These are phyloP conservation scores for Aspidiotus destructor DNA, from an alignment of 2,888 invertebrate species.

Conservation along the genomic window DNA sequence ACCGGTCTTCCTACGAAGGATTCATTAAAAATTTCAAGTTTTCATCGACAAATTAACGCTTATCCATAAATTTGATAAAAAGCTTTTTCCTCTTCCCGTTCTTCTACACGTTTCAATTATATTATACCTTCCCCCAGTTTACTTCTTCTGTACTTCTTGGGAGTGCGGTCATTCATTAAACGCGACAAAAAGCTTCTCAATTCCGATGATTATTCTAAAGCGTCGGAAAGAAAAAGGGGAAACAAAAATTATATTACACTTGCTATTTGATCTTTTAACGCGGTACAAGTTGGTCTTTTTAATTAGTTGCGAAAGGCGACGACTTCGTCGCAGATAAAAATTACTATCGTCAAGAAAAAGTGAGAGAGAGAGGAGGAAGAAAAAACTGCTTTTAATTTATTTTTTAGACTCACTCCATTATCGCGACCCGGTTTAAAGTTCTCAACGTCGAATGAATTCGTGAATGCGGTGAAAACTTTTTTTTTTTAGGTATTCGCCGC, in stretches of 20 bases:
- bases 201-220: background rate
- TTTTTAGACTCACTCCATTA: background rate
- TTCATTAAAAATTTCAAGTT: no score
- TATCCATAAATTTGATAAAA: no score
- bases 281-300: conserved; percentile 2
- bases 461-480: background rate
- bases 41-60: no score
- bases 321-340: conserved; percentile 1
- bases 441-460: background rate
- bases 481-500: no score
- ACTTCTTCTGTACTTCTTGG: no score
- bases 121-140: no score
- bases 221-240: background rate
- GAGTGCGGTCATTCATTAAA: no score
- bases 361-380: background rate
- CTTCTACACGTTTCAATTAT: no score
- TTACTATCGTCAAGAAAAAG: background rate
- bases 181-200: background rate
- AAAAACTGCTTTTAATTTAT: background rate
- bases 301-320: background rate
- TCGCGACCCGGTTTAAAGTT: background rate
- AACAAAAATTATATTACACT: background rate
- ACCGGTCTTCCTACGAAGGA: no score
- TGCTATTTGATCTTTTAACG: conserved; percentile 4
- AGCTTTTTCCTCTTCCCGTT: no score